Evolutionary conservation across 1,140 invertebrate genomes (phyloP).

Genomic region (Drosophila ercepeae): DNA sequence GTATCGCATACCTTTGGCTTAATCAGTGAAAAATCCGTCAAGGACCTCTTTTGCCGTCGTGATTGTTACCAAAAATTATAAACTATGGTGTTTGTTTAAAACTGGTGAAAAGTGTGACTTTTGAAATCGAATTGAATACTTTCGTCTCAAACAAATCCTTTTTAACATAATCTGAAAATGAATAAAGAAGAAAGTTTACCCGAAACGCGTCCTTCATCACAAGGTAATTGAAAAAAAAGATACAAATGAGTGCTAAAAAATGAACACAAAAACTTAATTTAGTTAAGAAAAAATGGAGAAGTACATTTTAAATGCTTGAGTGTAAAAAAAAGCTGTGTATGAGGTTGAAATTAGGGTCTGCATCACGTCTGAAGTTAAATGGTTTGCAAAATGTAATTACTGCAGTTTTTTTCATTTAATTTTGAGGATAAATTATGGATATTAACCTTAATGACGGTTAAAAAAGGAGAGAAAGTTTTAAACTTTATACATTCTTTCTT

Average conservation of each 20-base stretch:
- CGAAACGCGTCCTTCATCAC: conserved; percentile 68
- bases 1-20: conserved; percentile 16
- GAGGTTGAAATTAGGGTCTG: neutral
- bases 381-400: conserved; percentile 57
- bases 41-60: conserved; percentile 43
- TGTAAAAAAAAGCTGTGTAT: neutral
- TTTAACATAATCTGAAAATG: conserved; percentile 29
- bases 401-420: neutral
- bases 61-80: conserved; percentile 4
- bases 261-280: neutral
- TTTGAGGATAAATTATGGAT: neutral
- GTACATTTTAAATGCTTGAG: neutral
- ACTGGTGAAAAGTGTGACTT: neutral
- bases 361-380: conserved; percentile 34
- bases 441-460: neutral
- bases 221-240: conserved; percentile 55
- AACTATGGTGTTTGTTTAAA: neutral
- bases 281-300: neutral
- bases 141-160: neutral
- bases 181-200: conserved; percentile 71
- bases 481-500: no score
- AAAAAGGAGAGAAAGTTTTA: no score
- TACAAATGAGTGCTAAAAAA: neutral
- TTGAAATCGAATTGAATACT: neutral
- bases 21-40: neutral